Percentiles rank a stretch among this genome's conserved stretches.
These are phyloP conservation scores for Neotoma lepida DNA, from an alignment of 2,113 vertebrate genomes.

Conservation along the genomic window DNA sequence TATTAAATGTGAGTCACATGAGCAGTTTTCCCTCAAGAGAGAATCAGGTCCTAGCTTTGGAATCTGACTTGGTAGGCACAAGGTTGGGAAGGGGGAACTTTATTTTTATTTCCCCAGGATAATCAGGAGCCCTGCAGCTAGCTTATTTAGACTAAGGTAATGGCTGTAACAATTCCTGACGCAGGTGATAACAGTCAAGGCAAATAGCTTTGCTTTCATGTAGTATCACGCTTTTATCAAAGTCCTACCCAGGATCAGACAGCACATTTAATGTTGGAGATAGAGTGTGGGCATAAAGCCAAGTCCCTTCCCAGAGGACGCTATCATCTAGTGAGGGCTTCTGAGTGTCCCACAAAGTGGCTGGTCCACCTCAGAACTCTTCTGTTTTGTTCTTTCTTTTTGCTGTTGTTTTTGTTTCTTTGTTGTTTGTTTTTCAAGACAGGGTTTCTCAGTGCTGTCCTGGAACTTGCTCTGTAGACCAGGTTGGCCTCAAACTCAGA, in stretches of 20 bases:
- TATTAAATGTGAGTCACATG: not conserved
- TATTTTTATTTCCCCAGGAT: not conserved
- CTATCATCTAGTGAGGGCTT: not conserved
- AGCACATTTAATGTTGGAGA: not conserved
- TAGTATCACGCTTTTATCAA: not conserved
- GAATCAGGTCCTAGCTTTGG: not conserved
- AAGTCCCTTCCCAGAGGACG: not conserved
- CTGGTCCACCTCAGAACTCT: accelerated
- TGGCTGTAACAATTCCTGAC: not conserved
- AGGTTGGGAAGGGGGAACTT: not conserved
- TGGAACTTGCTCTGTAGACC: not conserved
- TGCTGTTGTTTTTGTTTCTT: not conserved
- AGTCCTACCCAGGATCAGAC: not conserved
- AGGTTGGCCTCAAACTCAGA: not conserved
- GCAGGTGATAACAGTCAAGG: not conserved
- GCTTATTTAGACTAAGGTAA: not conserved
- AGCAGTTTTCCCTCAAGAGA: not conserved
- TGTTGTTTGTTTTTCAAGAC: not conserved
- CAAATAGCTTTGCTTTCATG: not conserved
- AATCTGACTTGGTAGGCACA: not conserved
- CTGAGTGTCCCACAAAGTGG: accelerated
- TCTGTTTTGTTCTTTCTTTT: not conserved
- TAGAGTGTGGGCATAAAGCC: not conserved
- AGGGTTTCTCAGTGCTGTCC: not conserved
- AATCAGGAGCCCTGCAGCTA: not conserved